Percentiles rank a stretch among this genome's conserved stretches.
phyloP scores from a whole-genome alignment of 2,797 vertebrate genomes.

The Myiotriccus ornatus region DNA sequence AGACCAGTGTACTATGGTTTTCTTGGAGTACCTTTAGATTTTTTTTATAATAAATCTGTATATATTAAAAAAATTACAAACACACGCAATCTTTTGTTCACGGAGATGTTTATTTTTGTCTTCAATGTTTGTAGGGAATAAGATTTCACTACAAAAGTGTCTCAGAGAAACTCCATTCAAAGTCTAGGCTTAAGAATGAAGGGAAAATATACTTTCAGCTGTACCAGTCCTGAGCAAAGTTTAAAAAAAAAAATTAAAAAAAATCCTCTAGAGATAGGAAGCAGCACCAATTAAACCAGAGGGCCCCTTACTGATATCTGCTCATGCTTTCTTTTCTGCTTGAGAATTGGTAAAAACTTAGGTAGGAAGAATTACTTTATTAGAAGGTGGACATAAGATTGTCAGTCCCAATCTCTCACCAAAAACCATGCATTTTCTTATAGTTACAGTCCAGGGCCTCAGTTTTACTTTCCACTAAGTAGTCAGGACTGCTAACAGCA shows the following conservation, averaged over 20 bases:
- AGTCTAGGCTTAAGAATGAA: conserved; percentile 66
- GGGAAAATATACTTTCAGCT: conserved; percentile 68
- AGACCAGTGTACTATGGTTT: neutral
- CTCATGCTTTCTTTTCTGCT: conserved; percentile 47
- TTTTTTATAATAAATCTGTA: neutral
- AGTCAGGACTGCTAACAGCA: conserved; percentile 64
- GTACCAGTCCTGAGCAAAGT: conserved; percentile 70
- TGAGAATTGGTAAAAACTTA: conserved; percentile 43
- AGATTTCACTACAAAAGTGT: conserved; percentile 67
- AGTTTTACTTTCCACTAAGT: conserved; percentile 16
- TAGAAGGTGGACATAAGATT: conserved; percentile 17
- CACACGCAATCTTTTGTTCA: conserved; percentile 55
- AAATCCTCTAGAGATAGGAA: conserved; percentile 54
- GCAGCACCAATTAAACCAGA: conserved; percentile 65
- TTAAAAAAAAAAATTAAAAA: conserved; percentile 4
- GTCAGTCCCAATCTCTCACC: conserved; percentile 20
- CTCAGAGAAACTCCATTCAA: conserved; percentile 71
- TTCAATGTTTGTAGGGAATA: conserved; percentile 64
- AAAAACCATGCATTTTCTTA: neutral
- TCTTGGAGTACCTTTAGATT: neutral
- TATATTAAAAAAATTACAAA: conserved; percentile 38
- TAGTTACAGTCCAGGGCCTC: conserved; percentile 9
- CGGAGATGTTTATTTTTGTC: conserved; percentile 64
- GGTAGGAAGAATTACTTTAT: conserved; percentile 23
- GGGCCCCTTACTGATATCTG: conserved; percentile 43